A percentile compares a stretch with the other conserved stretches of the same genome.
phyloP scores from a whole-genome alignment of 2,888 invertebrate genomes.

The Melolontha melolontha region DNA sequence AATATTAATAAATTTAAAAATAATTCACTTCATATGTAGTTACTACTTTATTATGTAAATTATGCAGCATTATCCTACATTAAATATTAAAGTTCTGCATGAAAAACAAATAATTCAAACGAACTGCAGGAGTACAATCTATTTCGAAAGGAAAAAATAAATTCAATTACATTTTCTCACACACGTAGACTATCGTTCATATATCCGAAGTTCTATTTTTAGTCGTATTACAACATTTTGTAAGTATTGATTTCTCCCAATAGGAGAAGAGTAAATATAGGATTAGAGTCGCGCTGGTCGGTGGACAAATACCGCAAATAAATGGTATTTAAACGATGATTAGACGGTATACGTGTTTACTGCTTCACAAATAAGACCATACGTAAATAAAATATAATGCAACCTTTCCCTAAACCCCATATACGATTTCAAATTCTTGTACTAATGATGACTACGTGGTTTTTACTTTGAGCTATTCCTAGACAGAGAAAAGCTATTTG shows the following conservation, averaged over 20 bases:
- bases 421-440: background rate
- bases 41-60: too few relatives aligned
- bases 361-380: slow-evolving; percentile 11
- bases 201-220: slow-evolving; percentile 20
- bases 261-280: slow-evolving; percentile 19
- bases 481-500: slow-evolving; percentile 34
- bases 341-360: slow-evolving; percentile 7
- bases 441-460: slow-evolving; percentile 8
- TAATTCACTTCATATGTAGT: too few relatives aligned
- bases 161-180: slow-evolving; percentile 1
- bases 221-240: slow-evolving; percentile 23
- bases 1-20: too few relatives aligned
- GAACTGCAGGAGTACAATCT: too few relatives aligned
- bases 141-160: background rate
- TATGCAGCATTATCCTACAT: too few relatives aligned
- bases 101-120: too few relatives aligned
- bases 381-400: slow-evolving; percentile 9
- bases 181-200: too few relatives aligned
- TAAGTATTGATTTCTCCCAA: slow-evolving; percentile 36
- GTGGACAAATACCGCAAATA: slow-evolving; percentile 2
- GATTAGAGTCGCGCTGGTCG: background rate
- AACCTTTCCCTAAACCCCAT: slow-evolving; percentile 3
- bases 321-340: background rate
- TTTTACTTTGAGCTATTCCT: slow-evolving; percentile 29
- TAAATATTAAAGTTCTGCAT: too few relatives aligned